Evolutionary conservation across 2,797 vertebrate genomes (phyloP), one percentile per base, ranked within the genome.

Genomic region (Argya squamiceps): DNA sequence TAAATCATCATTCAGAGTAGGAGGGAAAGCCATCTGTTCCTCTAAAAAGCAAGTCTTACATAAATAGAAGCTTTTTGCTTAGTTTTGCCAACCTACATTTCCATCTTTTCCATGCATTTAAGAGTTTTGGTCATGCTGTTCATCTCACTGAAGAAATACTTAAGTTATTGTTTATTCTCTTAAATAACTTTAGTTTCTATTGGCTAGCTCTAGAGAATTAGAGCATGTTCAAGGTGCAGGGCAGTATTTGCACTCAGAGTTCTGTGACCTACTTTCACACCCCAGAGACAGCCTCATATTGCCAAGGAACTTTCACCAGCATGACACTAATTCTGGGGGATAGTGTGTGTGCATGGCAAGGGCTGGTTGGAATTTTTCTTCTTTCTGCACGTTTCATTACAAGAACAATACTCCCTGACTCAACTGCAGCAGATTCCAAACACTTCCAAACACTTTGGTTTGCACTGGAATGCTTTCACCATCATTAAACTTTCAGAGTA

Each of bases 1-100:
- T n/a, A 80, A 78, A 58, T 64, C 60, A 83, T 78, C 19, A 3
- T 65, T 83, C 60, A 63, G 52, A 92, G 67, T 43, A 77, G 56
- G 89, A 95, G 58, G 59, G 88, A 84, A 67, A 94, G 34, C 63
- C 75, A 91, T 80, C 88, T 91, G 84, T 68, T 91, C 70, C 64
- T 84, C 84, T 64, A 63, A 83, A 87, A 80, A 77, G 30, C 52
- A 80, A 41, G 7, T 50, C 65, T 75, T 77, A 44, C 34, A 89
- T 60, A 89, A 85, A 91, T 39, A 68, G 81, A 68, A 89, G 44
- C 27, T 67, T 93, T 85, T 52, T 64, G 29, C 49, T 71, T 77
- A 55, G 59, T 77, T 89, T 89, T 87, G 44, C 24, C 60, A 89
- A 62, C 10, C 18, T 60, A 55, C n/a, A 58, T 68, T 90, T 90